Evolutionary conservation across 2,888 invertebrate species (phyloP).

Genomic region (Drosophila formosana): DNA sequence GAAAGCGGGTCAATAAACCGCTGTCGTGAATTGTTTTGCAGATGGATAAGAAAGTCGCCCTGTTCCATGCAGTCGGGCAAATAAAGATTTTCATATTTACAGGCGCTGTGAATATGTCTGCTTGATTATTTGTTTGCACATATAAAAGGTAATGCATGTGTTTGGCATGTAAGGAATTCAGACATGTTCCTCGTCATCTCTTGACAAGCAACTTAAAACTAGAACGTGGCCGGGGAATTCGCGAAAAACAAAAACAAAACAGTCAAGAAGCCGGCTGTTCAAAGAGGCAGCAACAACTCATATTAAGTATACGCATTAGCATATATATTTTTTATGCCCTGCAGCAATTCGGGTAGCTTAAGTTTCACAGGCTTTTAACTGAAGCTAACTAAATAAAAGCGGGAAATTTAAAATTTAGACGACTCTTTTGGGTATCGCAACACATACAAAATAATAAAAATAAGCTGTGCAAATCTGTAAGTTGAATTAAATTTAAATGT

Average conservation of each 20-base stretch:
- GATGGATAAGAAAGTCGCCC: neutral
- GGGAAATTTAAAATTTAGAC: neutral
- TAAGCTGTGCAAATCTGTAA: too few relatives aligned
- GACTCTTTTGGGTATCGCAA: too few relatives aligned
- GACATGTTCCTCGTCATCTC: neutral
- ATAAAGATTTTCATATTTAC: conserved; percentile 13
- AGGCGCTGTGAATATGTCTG: conserved; percentile 1
- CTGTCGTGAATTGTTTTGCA: neutral
- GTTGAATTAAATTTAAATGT: too few relatives aligned
- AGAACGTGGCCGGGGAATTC: neutral
- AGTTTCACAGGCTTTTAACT: too few relatives aligned
- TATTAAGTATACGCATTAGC: conserved; percentile 12
- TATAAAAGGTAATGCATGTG: neutral
- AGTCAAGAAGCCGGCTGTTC: neutral
- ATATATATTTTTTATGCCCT: neutral
- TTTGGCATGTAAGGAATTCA: conserved; percentile 2
- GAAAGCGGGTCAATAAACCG: conserved; percentile 22
- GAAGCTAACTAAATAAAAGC: too few relatives aligned
- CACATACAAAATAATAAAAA: too few relatives aligned
- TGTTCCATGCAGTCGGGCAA: neutral
- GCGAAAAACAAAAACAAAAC: neutral
- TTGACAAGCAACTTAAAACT: conserved; percentile 5
- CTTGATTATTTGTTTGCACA: too few relatives aligned
- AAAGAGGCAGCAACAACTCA: neutral
- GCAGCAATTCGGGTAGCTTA: neutral